These are phyloP conservation scores for Neoaliturus tenellus DNA, from an alignment of 2,888 invertebrate genomes.

Conservation along the genomic window DNA sequence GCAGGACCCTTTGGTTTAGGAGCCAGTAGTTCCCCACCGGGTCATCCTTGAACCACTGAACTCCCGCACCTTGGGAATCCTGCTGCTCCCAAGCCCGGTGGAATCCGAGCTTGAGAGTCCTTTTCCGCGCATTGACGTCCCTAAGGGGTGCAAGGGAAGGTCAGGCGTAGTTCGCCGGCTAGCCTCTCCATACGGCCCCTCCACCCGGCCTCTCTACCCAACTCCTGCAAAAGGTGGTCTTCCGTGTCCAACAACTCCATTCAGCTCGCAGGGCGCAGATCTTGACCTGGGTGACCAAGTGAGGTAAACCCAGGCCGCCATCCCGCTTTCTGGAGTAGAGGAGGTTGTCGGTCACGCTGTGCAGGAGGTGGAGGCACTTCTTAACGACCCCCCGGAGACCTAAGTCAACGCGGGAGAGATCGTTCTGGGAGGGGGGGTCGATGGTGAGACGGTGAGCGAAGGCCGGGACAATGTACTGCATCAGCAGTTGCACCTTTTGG, in stretches of 20 bases:
- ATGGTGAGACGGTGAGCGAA: constrained; percentile 36
- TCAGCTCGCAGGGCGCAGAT: too few species aligned
- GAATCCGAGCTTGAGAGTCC: background rate
- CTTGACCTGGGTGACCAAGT: constrained; percentile 65
- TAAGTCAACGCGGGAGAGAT: too few species aligned
- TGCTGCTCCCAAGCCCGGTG: background rate
- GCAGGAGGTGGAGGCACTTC: constrained; percentile 66
- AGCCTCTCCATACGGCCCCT: too few species aligned
- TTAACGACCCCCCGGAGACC: constrained; percentile 2
- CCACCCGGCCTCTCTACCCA: too few species aligned
- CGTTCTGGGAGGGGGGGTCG: too few species aligned
- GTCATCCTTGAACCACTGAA: constrained; percentile 57
- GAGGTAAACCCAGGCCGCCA: too few species aligned
- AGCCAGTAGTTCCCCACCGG: constrained; percentile 63
- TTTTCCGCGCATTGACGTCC: background rate
- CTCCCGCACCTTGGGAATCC: too few species aligned
- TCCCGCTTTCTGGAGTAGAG: too few species aligned
- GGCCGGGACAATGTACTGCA: constrained; percentile 40
- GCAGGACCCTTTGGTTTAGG: constrained; percentile 56
- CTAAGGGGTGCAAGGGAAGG: background rate
- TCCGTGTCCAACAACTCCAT: background rate
- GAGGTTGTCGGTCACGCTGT: constrained; percentile 60
- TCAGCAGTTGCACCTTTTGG: too few species aligned
- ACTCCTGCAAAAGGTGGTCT: background rate
- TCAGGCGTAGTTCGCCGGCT: too few species aligned